Conservation (phyloP, 1,140 invertebrate species). For the Trachymyrmex cornetzi region DNA sequence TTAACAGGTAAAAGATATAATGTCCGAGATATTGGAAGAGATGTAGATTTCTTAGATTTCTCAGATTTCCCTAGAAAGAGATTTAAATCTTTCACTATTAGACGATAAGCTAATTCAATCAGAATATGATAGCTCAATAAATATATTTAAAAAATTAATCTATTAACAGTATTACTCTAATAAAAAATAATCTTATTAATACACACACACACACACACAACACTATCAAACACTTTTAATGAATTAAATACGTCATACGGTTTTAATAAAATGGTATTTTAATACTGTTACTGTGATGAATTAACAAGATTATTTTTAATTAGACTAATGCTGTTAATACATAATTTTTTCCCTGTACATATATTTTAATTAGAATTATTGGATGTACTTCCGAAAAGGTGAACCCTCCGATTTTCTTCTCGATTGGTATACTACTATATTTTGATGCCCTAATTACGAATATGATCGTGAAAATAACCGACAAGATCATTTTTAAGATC, state of each 20-base stretch:
- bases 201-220: not conserved
- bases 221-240: not conserved
- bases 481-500: too few species aligned
- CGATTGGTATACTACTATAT: too few species aligned
- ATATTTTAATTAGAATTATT: constrained; percentile 11
- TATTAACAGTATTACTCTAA: not conserved
- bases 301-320: not conserved
- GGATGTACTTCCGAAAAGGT: too few species aligned
- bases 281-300: not conserved
- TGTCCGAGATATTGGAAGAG: not conserved
- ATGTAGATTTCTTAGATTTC: not conserved
- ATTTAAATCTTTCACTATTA: constrained; percentile 25
- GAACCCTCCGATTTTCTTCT: too few species aligned
- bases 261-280: not conserved
- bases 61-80: not conserved
- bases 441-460: too few species aligned
- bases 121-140: not conserved
- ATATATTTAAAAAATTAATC: too few species aligned
- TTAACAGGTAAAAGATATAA: not conserved
- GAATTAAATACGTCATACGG: not conserved
- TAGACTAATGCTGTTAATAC: not conserved
- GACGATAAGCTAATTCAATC: not conserved
- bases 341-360: not conserved
- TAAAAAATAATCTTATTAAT: not conserved
- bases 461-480: too few species aligned